These are phyloP conservation scores for Hirundo rustica DNA, from an alignment of 2,797 vertebrate genomes.

Conservation along the genomic window DNA sequence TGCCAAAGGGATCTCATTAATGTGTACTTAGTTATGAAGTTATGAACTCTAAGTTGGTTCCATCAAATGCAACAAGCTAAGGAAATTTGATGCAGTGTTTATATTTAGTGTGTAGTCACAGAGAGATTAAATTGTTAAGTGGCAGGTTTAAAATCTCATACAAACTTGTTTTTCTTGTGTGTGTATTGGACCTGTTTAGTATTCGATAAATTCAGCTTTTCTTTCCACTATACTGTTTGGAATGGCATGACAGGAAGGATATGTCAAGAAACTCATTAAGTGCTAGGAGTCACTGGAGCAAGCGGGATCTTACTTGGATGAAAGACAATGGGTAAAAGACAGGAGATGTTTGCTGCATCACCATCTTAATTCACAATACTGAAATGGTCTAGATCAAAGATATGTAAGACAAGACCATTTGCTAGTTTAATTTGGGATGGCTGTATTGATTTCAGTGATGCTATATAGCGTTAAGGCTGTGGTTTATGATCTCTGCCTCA, in stretches of 20 bases:
- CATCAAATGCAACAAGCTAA: neutral
- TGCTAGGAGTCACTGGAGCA: neutral
- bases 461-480: neutral
- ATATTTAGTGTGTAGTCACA: neutral
- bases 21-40: neutral
- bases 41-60: neutral
- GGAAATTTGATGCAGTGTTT: neutral
- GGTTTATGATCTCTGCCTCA: slow-evolving; percentile 6
- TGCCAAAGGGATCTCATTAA: neutral
- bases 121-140: neutral
- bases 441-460: slow-evolving; percentile 14
- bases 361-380: neutral
- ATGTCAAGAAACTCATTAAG: neutral
- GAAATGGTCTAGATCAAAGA: neutral
- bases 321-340: neutral
- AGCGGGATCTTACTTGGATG: neutral
- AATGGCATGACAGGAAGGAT: neutral
- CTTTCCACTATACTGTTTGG: neutral
- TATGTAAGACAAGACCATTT: neutral
- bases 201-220: neutral
- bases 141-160: neutral
- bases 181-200: neutral
- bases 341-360: neutral
- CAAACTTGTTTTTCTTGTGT: neutral
- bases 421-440: neutral